Evolutionary conservation across 2,113 vertebrate species (phyloP).

Genomic region (Sapayoa aenigma): DNA sequence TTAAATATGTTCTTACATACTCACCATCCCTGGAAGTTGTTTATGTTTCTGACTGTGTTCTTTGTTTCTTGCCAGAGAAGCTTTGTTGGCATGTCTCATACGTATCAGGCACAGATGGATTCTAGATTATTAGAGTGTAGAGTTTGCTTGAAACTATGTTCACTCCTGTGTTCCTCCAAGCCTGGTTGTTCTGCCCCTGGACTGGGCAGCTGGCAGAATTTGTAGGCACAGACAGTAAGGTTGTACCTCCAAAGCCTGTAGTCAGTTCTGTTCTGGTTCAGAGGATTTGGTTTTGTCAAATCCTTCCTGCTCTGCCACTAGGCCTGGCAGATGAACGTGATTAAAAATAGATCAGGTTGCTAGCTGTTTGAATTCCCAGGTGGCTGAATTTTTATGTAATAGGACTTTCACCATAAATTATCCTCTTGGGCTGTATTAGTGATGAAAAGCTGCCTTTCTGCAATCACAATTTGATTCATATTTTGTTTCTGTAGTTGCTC

Average conservation of each 20-base stretch:
- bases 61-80: neutral
- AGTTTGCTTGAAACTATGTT: neutral
- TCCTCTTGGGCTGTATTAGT: neutral
- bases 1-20: neutral
- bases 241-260: accelerated
- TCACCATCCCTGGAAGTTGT: neutral
- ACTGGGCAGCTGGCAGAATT: neutral
- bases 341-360: slow-evolving; percentile 27
- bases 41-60: neutral
- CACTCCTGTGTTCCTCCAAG: accelerated
- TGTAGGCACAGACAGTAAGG: neutral
- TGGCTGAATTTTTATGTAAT: slow-evolving; percentile 28
- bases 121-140: neutral
- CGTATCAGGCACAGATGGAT: neutral
- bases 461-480: neutral
- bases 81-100: neutral
- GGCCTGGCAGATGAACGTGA: neutral
- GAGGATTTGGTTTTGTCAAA: neutral
- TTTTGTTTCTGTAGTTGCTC: slow-evolving; percentile 13
- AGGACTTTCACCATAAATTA: slow-evolving; percentile 18
- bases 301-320: neutral
- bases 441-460: neutral
- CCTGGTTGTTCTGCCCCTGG: neutral
- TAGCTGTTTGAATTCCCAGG: slow-evolving; percentile 15
- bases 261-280: neutral